Evolutionary conservation across 2,113 vertebrate species (phyloP), one percentile per base, ranked within the genome.

Genomic region (Clarias batrachus): DNA sequence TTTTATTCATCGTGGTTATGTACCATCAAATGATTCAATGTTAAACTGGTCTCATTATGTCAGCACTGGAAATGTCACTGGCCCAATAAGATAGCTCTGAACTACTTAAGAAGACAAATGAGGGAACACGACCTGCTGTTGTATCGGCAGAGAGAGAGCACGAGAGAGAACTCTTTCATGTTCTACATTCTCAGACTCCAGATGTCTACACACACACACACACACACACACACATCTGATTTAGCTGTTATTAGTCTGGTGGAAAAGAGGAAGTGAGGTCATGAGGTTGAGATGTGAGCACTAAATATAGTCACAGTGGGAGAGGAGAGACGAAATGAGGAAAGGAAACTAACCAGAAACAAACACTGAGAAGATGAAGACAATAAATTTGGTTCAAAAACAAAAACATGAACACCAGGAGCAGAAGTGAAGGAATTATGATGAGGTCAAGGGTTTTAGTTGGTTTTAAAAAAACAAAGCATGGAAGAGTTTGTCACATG

Each of bases 191-290:
- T 48, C 79, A 85, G 91, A 82, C 84, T 73, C 86, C 89, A 86
- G 82, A 92, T 90, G 86, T 90, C 84, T 73, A 27, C 48, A 76
- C 68, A 87, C 68, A 74, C 70, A 27, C 85, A 33, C 70, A 62
- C 60, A 74, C 84, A 86, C 54, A 66, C 68, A 83, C 81, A 86
- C 57, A 82, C 83, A 86, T 87, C 68, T 84, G 86, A 80, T 90
- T 89, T 87, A 82, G 79, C 88, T 82, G 82, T 90, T 91, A 90
- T 86, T 84, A 73, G 84, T 87, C 86, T 86, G 48, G 86, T 88
- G 90, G 86, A 84, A 86, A 91, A 93, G 91, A 93, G 94, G 93
- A 95, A 94, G 91, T 87, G 86, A 92, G 92, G 92, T 93, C 87
- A 14, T 81, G n/a, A 89, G 92, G 92, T 93, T 76, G 70, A 86